Evolutionary conservation across 2,113 vertebrate genomes (phyloP).

Genomic region (Salvelinus fontinalis): DNA sequence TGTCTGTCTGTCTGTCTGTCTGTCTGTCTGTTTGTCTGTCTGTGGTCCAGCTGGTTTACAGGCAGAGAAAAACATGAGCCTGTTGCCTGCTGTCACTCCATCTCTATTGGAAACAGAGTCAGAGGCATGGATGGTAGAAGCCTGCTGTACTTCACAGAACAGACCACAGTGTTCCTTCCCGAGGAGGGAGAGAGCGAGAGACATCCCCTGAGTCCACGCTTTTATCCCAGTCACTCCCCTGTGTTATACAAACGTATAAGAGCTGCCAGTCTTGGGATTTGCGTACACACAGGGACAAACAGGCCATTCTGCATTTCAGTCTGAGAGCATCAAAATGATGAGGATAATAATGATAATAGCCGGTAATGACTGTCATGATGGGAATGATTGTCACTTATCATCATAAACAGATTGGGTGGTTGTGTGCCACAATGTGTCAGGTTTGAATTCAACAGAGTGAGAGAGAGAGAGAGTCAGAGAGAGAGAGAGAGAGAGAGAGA

Average conservation of each 20-base stretch:
- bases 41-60: constrained; percentile 42
- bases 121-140: background rate
- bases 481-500: background rate
- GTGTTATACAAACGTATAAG: no score
- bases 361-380: background rate
- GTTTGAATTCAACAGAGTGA: background rate
- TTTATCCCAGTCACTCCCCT: no score
- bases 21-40: no score
- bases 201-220: no score
- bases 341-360: background rate
- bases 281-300: no score
- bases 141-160: background rate
- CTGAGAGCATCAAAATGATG: background rate
- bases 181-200: no score
- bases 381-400: background rate
- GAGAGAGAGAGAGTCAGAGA: background rate
- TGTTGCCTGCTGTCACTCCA: background rate
- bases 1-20: no score
- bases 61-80: constrained; percentile 17
- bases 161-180: background rate
- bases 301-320: background rate
- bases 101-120: background rate
- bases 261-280: no score
- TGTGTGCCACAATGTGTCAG: background rate
- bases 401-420: background rate